Evolutionary conservation across 2,113 vertebrate genomes (phyloP), one percentile per base, ranked within the genome.

Genomic region (Grammomys surdaster): DNA sequence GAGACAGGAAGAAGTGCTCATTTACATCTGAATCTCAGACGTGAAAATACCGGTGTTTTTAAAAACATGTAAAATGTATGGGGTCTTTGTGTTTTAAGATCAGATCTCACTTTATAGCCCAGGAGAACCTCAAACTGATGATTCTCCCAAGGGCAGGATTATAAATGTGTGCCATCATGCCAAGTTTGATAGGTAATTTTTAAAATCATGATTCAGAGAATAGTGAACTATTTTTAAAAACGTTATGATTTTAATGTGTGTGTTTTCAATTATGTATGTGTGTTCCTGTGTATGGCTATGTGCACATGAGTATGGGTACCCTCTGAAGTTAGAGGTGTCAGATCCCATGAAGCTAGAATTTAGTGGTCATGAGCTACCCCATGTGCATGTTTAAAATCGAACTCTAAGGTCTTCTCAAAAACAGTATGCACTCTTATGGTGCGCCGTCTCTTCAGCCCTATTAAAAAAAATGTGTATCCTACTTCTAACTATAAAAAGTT

Each of bases 151-250:
- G 4, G 67, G 40, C 40, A n/a, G n/a, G 58, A 43, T 65, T 85
- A 63, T 6, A 65, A 26, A 8, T 17, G 3, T 65, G 26, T 46
- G 28, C 13, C 40, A 65, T 26, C 40, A 86, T 46, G 54, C 81
- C 81, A 13, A 33, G 22, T 13, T 63, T 33, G 60, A 48, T 40
- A 88, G 12, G 0, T 63, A 65, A 93, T 72, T 89, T 92, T 48
- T 58, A 58, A 89, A 67, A 19, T 46, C 63, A 89, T n/a, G 20
- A 31, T 67, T 91, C 54, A 80, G 85, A 94, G 91, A 67, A 63
- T 40, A 28, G 31, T 82, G 17, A 88, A 58, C 5, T 54, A 67
- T 88, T 89, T 88, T 69, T 16, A 36, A 70, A 7, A 16, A 36
- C 14, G 2, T 16, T n/a, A 70, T 6, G 58, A 70, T 70, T 36